Evolutionary conservation across 2,888 invertebrate species (phyloP).

Genomic region (Lapara coniferarum): DNA sequence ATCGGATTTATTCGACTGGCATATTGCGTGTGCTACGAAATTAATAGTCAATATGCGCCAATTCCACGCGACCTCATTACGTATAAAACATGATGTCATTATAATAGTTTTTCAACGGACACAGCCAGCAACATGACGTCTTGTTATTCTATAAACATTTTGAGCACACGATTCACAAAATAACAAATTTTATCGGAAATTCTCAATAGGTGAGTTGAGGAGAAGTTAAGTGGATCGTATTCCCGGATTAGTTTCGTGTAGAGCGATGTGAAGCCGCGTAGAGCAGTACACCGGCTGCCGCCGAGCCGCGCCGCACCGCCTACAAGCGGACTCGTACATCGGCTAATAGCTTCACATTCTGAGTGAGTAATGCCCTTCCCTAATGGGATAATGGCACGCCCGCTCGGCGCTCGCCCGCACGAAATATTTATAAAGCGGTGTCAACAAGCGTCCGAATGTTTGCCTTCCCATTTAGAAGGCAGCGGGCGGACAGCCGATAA

Average conservation of each 20-base stretch:
- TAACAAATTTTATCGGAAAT: conserved; percentile 19
- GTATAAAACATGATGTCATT: conserved; percentile 20
- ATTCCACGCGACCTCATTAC: conserved; percentile 22
- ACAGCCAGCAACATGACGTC: conserved; percentile 8
- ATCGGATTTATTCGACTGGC: conserved; percentile 21
- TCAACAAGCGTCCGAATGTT: conserved; percentile 73
- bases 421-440: conserved; percentile 80
- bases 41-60: conserved; percentile 21
- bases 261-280: conserved; percentile 16
- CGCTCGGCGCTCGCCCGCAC: conserved; percentile 55
- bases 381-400: conserved; percentile 79
- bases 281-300: background rate
- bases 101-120: conserved; percentile 18
- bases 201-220: conserved; percentile 1
- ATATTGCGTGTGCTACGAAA: conserved; percentile 22
- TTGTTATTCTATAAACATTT: conserved; percentile 2
- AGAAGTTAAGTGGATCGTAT: conserved; percentile 24
- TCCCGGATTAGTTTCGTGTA: conserved; percentile 23
- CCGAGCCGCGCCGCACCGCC: background rate
- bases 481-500: conserved; percentile 61
- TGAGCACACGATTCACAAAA: background rate
- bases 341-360: conserved; percentile 72
- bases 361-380: conserved; percentile 76
- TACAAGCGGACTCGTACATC: conserved; percentile 33
- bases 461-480: conserved; percentile 70